phyloP scores from a whole-genome alignment of 2,797 vertebrate species.

The Pangasius sanitwongsei region DNA sequence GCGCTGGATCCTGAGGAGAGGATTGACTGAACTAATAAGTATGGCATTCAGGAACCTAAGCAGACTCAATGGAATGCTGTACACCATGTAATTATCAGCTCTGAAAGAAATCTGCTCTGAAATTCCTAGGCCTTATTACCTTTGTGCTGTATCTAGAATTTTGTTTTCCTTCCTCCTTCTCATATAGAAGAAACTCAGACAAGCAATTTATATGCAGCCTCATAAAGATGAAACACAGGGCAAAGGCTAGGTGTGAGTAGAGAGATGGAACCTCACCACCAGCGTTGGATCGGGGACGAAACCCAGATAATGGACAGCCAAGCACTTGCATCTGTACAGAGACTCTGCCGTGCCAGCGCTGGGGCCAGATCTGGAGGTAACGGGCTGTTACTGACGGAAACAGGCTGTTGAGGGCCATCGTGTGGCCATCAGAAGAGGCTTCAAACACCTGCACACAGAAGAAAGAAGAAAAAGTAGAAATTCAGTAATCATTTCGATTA shows the following conservation, averaged over 20 bases:
- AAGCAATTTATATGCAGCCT: background rate
- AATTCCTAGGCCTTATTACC: constrained; percentile 1
- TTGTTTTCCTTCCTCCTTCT: background rate
- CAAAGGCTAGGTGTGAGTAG: background rate
- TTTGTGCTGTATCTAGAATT: background rate
- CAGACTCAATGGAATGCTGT: constrained; percentile 18
- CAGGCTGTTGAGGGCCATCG: constrained; percentile 77
- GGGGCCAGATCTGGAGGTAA: constrained; percentile 76
- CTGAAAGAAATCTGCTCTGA: constrained; percentile 4
- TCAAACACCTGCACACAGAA: constrained; percentile 76
- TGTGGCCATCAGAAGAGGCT: constrained; percentile 73
- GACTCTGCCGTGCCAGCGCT: constrained; percentile 70
- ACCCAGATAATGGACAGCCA: constrained; percentile 69
- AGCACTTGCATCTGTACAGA: constrained; percentile 75
- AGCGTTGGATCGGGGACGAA: constrained; percentile 52
- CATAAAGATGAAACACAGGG: background rate
- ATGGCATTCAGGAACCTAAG: constrained; percentile 34
- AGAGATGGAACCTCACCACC: constrained; percentile 50
- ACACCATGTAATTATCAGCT: constrained; percentile 23
- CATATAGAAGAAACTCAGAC: background rate
- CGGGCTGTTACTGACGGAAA: constrained; percentile 78
- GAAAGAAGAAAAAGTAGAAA: background rate
- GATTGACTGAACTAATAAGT: constrained; percentile 30
- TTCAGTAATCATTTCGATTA: background rate
- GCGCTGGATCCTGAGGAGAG: constrained; percentile 59